These are phyloP conservation scores for Mormyrops boulengeri DNA, from an alignment of 2,797 vertebrate genomes.

Conservation along the genomic window DNA sequence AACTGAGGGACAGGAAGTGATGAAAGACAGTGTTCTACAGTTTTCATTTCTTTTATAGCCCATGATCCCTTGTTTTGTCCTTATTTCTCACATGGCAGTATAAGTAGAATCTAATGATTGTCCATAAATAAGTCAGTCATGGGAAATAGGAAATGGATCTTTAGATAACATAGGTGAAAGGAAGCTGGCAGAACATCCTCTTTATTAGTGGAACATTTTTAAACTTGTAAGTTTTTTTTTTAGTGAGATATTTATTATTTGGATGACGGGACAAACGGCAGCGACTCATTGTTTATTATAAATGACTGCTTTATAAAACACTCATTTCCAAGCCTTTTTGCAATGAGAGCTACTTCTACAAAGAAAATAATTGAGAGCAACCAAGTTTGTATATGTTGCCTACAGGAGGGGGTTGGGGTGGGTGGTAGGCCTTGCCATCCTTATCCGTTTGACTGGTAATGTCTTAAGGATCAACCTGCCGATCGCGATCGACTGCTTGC, in stretches of 20 bases:
- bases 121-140: not conserved
- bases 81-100: not conserved
- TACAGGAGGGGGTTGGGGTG: not conserved
- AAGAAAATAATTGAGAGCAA: not conserved
- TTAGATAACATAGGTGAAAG: not conserved
- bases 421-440: not conserved
- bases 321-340: not conserved
- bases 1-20: not conserved
- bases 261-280: not conserved
- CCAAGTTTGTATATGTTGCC: not conserved
- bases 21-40: not conserved
- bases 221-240: not conserved
- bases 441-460: not conserved
- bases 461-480: not conserved
- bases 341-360: not conserved
- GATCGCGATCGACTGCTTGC: not conserved
- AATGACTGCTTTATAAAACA: not conserved
- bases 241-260: not conserved
- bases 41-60: not conserved
- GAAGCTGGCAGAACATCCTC: not conserved
- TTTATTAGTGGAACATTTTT: not conserved
- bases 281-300: not conserved
- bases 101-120: not conserved
- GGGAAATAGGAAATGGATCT: not conserved
- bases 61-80: not conserved